Conservation (phyloP, 35 echinoderm and acorn worm species). For the Diadema setosum region DNA sequence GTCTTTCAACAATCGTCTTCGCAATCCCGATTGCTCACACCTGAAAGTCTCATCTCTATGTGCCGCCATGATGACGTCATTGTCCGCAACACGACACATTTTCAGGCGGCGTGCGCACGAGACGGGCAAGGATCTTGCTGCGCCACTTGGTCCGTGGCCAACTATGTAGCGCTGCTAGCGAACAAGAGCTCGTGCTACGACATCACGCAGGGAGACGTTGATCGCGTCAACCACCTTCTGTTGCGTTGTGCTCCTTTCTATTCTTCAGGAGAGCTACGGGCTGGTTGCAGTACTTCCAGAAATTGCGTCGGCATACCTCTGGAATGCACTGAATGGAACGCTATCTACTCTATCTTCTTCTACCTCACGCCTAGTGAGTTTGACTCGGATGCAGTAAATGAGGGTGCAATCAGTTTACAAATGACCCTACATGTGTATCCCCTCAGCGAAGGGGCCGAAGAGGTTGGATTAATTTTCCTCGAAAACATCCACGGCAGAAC, state of each 20-base stretch:
- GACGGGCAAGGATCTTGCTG: not conserved
- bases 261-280: not conserved
- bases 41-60: not conserved
- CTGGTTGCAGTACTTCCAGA: not conserved
- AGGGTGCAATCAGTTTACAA: not conserved
- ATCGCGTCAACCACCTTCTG: not conserved
- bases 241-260: slow-evolving; percentile 17
- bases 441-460: not conserved
- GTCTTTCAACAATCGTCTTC: not conserved
- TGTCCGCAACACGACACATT: not conserved
- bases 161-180: slow-evolving; percentile 48
- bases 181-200: slow-evolving; percentile 66
- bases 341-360: slow-evolving; percentile 57
- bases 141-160: slow-evolving; percentile 71
- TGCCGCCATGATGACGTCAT: slow-evolving; percentile 20
- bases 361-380: slow-evolving; percentile 34
- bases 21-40: not conserved
- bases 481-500: slow-evolving; percentile 39
- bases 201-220: slow-evolving; percentile 43
- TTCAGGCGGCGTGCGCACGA: not conserved
- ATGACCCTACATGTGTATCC: slow-evolving; percentile 31
- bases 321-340: slow-evolving; percentile 35
- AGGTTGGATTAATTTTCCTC: slow-evolving; percentile 8
- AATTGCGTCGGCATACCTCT: not conserved
- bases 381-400: not conserved